Evolutionary conservation across 2,113 vertebrate species (phyloP).

Genomic region (Microcebus tavaratra): DNA sequence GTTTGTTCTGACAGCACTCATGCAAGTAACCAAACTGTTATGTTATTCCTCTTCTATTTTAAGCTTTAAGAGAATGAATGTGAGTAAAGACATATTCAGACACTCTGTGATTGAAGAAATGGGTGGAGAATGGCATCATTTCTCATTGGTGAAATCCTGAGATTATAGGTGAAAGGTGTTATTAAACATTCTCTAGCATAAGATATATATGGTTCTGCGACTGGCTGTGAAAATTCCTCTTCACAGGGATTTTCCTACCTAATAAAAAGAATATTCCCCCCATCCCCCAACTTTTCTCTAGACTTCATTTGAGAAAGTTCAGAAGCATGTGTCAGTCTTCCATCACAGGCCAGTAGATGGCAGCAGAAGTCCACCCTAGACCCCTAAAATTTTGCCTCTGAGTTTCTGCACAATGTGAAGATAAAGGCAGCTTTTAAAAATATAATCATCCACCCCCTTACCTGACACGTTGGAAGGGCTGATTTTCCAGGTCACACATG

Average conservation of each 20-base stretch:
- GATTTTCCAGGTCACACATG: slow-evolving; percentile 69
- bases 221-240: slow-evolving; percentile 5
- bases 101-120: neutral
- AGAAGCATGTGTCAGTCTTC: neutral
- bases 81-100: neutral
- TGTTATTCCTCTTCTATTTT: neutral
- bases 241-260: neutral
- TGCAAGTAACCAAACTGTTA: neutral
- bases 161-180: neutral
- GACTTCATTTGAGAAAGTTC: neutral
- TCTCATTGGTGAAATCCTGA: neutral
- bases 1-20: neutral
- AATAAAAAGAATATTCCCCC: neutral
- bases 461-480: slow-evolving; percentile 61
- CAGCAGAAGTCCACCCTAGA: slow-evolving; percentile 77
- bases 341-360: slow-evolving; percentile 79
- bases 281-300: neutral
- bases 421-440: slow-evolving; percentile 64
- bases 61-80: neutral
- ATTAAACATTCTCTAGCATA: neutral
- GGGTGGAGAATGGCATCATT: neutral
- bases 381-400: rapidly evolving
- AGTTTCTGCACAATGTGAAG: rapidly evolving
- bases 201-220: neutral
- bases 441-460: neutral